Base-by-base conservation (phyloP, 2,797 vertebrate genomes). In the Cyprinodon diabolis region DNA sequence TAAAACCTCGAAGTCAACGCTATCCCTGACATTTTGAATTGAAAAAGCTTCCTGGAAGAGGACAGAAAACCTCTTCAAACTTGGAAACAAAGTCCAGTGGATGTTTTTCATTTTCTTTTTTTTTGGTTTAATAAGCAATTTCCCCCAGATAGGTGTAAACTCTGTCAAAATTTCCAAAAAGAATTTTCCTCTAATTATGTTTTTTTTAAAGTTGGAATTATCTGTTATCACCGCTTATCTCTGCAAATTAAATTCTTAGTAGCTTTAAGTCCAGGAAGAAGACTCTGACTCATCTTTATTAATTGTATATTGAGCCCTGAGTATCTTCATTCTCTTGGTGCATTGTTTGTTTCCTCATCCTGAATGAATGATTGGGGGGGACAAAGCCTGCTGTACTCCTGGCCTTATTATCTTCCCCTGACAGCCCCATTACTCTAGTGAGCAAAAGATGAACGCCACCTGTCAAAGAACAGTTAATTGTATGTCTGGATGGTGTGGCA, bases 391-490 rank as follows among this genome's bases (percentile, higher is more conserved):
- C 72, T 87, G 74, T 92, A 91, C 93, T 90, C 91, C 94, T 93
- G 93, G 95, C 94, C 95, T 96, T 96, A 97, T 99, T 98, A 98
- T 97, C 97, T 96, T 94, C 89, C 84, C 93, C 91, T 97, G 97
- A 98, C 97, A 98, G 96, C 94, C 96, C 95, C 97, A 99, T 99
- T 98, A 98, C 96, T 98, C 97, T 95, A 90, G 94, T 93, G 87
- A 69, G 93, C 95, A 95, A 96, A 97, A 98, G 98, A 98, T 98
- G 97, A 97, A 99, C 95, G 95, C 95, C 96, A 96, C 96, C 96
- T 97, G 97, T 98, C 98, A 97, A 89, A 87, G 85, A 90, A 94
- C 95, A 95, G 96, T 97, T 98, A 98, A 98, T 98, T 98, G 97
- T 97, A 94, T 97, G 96, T 96, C 96, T 97, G 96, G 96, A 96